Evolutionary conservation across 1,140 invertebrate genomes (phyloP), one percentile per base, ranked within the genome.

Genomic region (Heliconius nattereri): DNA sequence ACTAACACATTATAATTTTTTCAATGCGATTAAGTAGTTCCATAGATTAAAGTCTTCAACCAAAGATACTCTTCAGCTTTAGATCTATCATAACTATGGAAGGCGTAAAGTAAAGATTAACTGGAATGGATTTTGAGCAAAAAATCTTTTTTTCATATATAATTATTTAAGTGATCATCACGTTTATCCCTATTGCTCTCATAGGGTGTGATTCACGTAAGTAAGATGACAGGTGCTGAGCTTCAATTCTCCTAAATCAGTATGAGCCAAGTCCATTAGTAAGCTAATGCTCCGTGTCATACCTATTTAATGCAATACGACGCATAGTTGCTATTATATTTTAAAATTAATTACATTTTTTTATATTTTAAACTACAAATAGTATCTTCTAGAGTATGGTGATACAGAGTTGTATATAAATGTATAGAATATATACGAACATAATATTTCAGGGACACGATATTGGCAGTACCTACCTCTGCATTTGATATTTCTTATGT

Each of bases 401-500:
- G 8, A 57, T 23, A 23, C n/a, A 57, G 54, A 57, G 7, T 2
- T 60, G 29, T 23, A 66, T 26, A 66, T 23, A 66, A 16, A 66
- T 66, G 60, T 23, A 66, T 66, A 26, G 57, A 26, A 60, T 26
- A 66, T 66, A 66, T 5, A 26, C 11, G 60, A 66, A 26, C 26
- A 29, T 78, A 52, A 74, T 32, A 54, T 75, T 71, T 73, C 79
- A 80, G 54, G 81, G 83, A 82, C 76, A 60, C 54, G n/a, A 49
- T 78, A 84, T 84, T 76, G 79, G 81, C 78, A 74, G 76, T 79
- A 29, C 5, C 60, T 66, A 73, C 75, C 57, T 77, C 71, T 71
- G 29, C 37, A 66, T 35, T 77, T 76, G 49, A 72, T 81, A 81
- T 74, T 78, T 78, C 49, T 77, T 60, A 76, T 83, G 57, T 40